phyloP scores from a whole-genome alignment of 2,888 invertebrate genomes.

The Campaea margaritaria region DNA sequence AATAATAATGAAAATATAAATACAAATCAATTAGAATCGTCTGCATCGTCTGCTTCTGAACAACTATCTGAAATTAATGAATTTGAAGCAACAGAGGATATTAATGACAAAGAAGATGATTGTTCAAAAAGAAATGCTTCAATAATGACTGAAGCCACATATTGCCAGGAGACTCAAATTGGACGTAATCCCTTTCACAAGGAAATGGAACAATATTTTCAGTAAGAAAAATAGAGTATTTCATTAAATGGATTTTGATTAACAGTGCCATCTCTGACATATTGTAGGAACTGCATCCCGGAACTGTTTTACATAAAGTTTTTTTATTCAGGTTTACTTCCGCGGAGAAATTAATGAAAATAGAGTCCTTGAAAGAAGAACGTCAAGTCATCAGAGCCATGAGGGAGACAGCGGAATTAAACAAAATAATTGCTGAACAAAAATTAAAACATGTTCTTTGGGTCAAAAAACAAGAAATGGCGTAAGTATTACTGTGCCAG shows the following conservation, averaged over 20 bases:
- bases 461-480: constrained; percentile 74
- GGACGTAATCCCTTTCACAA: constrained; percentile 55
- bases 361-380: constrained; percentile 76
- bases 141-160: constrained; percentile 35
- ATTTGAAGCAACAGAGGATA: constrained; percentile 51
- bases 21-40: constrained; percentile 49
- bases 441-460: constrained; percentile 82
- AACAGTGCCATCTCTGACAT: constrained; percentile 34
- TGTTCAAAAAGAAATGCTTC: constrained; percentile 48
- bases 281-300: constrained; percentile 9
- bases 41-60: constrained; percentile 59
- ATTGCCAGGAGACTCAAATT: constrained; percentile 17
- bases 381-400: constrained; percentile 72
- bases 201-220: constrained; percentile 67
- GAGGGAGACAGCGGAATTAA: constrained; percentile 86
- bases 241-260: background rate
- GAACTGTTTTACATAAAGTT: background rate
- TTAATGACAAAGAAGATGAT: constrained; percentile 30
- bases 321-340: constrained; percentile 37
- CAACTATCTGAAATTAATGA: constrained; percentile 58
- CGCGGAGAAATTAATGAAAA: constrained; percentile 69
- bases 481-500: constrained; percentile 56
- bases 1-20: constrained; percentile 31
- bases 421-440: constrained; percentile 86
- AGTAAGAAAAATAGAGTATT: constrained; percentile 49